Conservation (phyloP, 2,113 vertebrate genomes). For the Gallinago undulata region DNA sequence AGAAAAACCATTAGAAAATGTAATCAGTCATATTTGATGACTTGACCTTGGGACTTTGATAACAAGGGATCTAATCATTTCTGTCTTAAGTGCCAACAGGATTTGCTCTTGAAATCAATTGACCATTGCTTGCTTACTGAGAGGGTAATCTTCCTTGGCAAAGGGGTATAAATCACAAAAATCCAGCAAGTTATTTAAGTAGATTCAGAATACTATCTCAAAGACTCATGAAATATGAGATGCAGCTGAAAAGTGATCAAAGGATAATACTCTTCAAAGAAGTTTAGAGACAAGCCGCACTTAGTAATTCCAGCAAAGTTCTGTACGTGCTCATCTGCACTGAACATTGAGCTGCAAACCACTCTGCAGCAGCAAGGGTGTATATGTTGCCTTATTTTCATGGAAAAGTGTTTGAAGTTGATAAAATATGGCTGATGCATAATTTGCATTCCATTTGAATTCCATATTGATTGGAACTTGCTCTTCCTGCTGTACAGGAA, state of each 20-base stretch:
- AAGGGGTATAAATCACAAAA: constrained; percentile 72
- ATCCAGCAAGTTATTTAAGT: constrained; percentile 66
- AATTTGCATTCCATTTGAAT: constrained; percentile 31
- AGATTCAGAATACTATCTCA: constrained; percentile 55
- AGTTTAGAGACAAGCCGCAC: constrained; percentile 23
- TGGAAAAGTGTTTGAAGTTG: constrained; percentile 36
- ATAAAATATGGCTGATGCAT: constrained; percentile 25
- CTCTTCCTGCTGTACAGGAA: not conserved
- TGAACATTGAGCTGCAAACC: constrained; percentile 6
- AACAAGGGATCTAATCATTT: constrained; percentile 75
- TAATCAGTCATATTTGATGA: constrained; percentile 79
- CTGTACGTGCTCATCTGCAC: not conserved
- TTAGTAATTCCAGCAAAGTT: constrained; percentile 36
- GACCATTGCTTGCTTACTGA: constrained; percentile 71
- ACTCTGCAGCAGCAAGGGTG: not conserved
- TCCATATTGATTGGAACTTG: not conserved
- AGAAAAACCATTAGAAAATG: constrained; percentile 77
- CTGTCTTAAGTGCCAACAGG: constrained; percentile 63
- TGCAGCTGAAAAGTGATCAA: constrained; percentile 71
- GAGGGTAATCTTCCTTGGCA: constrained; percentile 69
- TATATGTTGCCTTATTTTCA: constrained; percentile 47
- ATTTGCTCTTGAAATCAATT: constrained; percentile 76
- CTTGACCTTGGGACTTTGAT: constrained; percentile 79
- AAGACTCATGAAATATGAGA: constrained; percentile 27
- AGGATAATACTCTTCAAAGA: constrained; percentile 52